A percentile compares a stretch with the other conserved stretches of the same genome.
These are phyloP conservation scores for Gryllus longicercus DNA, from an alignment of 2,888 invertebrate genomes.

Conservation along the genomic window DNA sequence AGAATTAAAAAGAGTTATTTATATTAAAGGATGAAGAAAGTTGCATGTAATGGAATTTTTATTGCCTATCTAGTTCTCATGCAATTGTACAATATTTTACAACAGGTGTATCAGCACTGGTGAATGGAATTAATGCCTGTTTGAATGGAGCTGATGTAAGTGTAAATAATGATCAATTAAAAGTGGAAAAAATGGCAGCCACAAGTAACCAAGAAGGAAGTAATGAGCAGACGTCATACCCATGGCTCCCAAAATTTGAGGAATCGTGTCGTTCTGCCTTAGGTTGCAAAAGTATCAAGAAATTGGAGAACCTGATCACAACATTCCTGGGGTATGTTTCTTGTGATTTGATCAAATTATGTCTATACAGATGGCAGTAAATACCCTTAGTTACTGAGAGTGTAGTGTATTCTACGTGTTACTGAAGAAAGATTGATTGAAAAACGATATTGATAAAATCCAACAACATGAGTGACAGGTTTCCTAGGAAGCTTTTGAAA, in stretches of 20 bases:
- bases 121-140: slow-evolving; percentile 29
- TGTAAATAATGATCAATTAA: slow-evolving; percentile 25
- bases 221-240: slow-evolving; percentile 38
- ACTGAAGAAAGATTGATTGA: too few relatives aligned
- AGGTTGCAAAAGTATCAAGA: slow-evolving; percentile 41
- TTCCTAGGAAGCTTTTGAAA: too few relatives aligned
- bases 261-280: slow-evolving; percentile 42
- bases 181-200: slow-evolving; percentile 21
- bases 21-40: too few relatives aligned
- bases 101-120: slow-evolving; percentile 32
- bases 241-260: slow-evolving; percentile 45
- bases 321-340: slow-evolving; percentile 44
- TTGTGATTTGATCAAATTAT: not conserved
- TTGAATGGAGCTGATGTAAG: slow-evolving; percentile 11
- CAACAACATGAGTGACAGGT: too few relatives aligned
- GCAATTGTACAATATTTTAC: too few relatives aligned
- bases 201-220: slow-evolving; percentile 29
- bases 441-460: too few relatives aligned
- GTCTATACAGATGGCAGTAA: too few relatives aligned
- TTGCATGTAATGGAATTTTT: too few relatives aligned
- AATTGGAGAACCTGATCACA: slow-evolving; percentile 44
- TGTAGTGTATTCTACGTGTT: too few relatives aligned
- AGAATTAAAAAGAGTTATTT: too few relatives aligned
- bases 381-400: too few relatives aligned
- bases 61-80: too few relatives aligned